These are phyloP conservation scores for Geotrypetes seraphini DNA, from an alignment of 2,797 vertebrate species.

Conservation along the genomic window DNA sequence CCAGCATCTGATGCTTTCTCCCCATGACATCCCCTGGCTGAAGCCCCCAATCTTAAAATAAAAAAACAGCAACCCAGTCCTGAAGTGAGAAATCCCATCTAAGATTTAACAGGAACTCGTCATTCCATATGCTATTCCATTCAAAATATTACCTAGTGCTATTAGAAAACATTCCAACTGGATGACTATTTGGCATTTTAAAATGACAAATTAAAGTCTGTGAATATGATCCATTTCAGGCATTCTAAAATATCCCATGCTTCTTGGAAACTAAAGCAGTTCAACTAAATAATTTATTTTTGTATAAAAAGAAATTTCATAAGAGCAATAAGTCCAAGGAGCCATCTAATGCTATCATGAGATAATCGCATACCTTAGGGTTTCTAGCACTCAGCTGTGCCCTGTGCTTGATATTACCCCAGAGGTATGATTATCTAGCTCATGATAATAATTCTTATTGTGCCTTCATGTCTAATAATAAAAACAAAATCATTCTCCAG, in stretches of 20 bases:
- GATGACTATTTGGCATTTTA: slow-evolving; percentile 55
- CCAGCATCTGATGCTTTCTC: no score
- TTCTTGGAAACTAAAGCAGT: slow-evolving; percentile 53
- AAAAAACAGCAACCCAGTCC: no score
- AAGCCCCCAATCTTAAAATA: no score
- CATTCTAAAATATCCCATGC: slow-evolving; percentile 56
- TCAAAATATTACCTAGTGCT: slow-evolving; percentile 50
- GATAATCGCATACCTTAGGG: slow-evolving; percentile 67
- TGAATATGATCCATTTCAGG: slow-evolving; percentile 58
- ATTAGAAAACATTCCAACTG: slow-evolving; percentile 58
- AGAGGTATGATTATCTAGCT: slow-evolving; percentile 55
- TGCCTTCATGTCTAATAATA: slow-evolving; percentile 46
- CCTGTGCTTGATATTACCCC: slow-evolving; percentile 44
- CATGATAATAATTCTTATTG: slow-evolving; percentile 52
- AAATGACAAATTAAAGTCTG: slow-evolving; percentile 53
- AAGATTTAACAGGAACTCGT: no score
- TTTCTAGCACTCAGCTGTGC: slow-evolving; percentile 45
- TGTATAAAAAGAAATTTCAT: slow-evolving; percentile 47
- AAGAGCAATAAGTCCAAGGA: slow-evolving; percentile 50
- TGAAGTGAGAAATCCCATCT: no score
- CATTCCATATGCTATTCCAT: slow-evolving; percentile 39
- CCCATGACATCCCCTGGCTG: no score
- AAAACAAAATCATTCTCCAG: slow-evolving; percentile 44
- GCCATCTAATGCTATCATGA: slow-evolving; percentile 58
- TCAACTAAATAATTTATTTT: slow-evolving; percentile 61